These are phyloP conservation scores for Meandrusa payeni DNA, from an alignment of 2,888 invertebrate genomes.

Conservation along the genomic window DNA sequence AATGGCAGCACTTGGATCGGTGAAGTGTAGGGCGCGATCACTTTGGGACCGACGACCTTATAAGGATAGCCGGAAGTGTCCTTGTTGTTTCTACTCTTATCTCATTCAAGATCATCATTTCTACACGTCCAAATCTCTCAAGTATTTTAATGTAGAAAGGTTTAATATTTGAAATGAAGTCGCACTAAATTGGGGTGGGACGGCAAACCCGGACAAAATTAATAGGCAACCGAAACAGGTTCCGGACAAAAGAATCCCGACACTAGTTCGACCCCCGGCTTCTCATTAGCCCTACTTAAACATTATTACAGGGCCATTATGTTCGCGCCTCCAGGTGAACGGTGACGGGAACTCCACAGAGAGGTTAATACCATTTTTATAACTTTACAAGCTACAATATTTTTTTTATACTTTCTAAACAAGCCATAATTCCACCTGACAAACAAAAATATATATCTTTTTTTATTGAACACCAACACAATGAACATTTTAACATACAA, in stretches of 20 bases:
- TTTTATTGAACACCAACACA: too few species aligned
- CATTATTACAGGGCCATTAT: conserved; percentile 62
- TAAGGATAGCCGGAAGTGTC: too few species aligned
- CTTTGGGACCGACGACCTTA: too few species aligned
- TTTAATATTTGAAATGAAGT: too few species aligned
- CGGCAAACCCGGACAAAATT: conserved; percentile 26
- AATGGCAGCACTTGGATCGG: too few species aligned
- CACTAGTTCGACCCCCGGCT: conserved; percentile 34
- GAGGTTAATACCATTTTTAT: conserved; percentile 25
- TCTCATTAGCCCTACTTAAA: conserved; percentile 67
- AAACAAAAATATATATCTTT: neutral
- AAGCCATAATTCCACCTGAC: neutral
- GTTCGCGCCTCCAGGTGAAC: conserved; percentile 42
- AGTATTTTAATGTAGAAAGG: too few species aligned
- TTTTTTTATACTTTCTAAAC: neutral
- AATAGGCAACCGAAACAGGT: conserved; percentile 41
- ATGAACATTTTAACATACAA: too few species aligned
- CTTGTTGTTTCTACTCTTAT: too few species aligned
- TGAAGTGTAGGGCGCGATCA: too few species aligned
- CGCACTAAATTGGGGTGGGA: conserved; percentile 5
- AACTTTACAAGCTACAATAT: neutral
- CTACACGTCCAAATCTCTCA: too few species aligned
- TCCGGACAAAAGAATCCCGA: conserved; percentile 37
- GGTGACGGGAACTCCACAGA: conserved; percentile 31
- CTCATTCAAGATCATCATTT: too few species aligned